phyloP scores from a whole-genome alignment of 2,113 vertebrate genomes.

The Callorhinus ursinus region DNA sequence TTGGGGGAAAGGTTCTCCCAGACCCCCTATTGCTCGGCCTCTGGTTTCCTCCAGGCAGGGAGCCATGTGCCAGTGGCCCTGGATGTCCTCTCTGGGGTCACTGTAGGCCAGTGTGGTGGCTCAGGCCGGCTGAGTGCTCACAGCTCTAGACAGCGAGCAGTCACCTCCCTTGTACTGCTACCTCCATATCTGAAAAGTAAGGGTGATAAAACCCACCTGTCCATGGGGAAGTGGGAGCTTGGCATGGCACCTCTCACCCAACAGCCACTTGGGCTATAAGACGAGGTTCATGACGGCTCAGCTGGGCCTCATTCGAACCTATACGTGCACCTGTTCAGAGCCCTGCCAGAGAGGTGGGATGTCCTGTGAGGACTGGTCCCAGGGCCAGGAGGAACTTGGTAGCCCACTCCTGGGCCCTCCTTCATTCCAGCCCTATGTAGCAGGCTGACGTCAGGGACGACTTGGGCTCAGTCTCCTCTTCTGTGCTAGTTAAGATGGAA shows the following conservation, averaged over 20 bases:
- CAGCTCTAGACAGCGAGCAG: too few species aligned
- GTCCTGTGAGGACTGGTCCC: background rate
- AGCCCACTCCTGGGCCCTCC: background rate
- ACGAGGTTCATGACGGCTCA: background rate
- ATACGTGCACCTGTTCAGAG: background rate
- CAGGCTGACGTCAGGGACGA: background rate
- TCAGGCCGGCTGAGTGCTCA: background rate
- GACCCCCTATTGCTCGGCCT: background rate
- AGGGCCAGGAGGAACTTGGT: background rate
- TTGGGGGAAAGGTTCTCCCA: background rate
- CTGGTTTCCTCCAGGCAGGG: background rate
- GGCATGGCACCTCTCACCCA: background rate
- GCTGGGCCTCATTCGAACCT: background rate
- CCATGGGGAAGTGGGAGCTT: background rate
- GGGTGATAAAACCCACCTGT: background rate
- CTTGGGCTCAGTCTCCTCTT: background rate
- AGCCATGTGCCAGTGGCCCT: background rate
- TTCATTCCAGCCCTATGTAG: background rate
- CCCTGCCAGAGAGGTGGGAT: background rate
- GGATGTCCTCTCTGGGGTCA: background rate
- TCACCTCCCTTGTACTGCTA: background rate
- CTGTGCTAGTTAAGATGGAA: background rate
- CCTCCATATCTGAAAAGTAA: background rate
- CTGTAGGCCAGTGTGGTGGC: background rate
- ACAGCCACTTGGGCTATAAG: background rate